Evolutionary conservation across 2,113 vertebrate genomes (phyloP).

Genomic region (Nycticryphes semicollaris): DNA sequence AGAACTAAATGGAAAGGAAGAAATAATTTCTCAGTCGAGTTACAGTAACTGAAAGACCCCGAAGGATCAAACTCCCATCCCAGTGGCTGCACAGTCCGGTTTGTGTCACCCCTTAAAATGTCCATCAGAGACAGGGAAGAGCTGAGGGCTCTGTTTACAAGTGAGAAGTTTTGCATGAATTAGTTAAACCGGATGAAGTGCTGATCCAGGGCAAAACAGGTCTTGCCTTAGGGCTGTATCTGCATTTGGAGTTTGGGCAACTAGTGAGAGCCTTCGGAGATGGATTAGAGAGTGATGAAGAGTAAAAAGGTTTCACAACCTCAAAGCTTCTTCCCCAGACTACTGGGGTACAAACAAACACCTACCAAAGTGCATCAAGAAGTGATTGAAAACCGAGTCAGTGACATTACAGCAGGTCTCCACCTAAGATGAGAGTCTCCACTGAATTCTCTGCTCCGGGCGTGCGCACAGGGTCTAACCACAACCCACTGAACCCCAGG

Average conservation of each 20-base stretch:
- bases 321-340: neutral
- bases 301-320: neutral
- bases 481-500: neutral
- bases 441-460: neutral
- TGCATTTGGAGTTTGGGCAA: neutral
- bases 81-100: neutral
- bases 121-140: neutral
- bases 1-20: constrained; percentile 77
- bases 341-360: neutral
- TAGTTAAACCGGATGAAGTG: neutral
- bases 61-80: neutral
- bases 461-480: neutral
- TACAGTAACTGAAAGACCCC: neutral
- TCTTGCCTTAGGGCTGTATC: neutral
- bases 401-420: neutral
- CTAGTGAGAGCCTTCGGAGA: neutral
- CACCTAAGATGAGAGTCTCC: neutral
- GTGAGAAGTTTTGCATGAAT: neutral
- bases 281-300: neutral
- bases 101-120: neutral
- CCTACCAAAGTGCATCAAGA: neutral
- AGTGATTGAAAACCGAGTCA: neutral
- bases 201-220: neutral
- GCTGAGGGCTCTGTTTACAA: neutral
- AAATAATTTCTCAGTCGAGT: neutral